A percentile compares a stretch with the other conserved stretches of the same genome.
Evolutionary conservation across 2,888 invertebrate species (phyloP).

Genomic region (Phyllotreta striolata): DNA sequence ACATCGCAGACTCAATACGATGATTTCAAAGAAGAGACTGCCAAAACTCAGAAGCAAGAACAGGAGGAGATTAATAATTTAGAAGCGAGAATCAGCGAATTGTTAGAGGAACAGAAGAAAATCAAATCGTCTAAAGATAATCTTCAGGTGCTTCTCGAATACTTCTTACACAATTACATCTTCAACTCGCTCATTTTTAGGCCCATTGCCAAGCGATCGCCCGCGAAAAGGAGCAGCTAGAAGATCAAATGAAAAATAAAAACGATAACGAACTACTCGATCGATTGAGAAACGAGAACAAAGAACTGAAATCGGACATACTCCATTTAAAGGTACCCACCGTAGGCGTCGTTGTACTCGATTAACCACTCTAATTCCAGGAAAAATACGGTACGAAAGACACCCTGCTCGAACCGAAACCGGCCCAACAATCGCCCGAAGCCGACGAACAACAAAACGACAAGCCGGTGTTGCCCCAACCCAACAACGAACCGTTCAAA

Average conservation of each 20-base stretch:
- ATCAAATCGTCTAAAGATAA: constrained; percentile 55
- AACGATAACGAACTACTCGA: constrained; percentile 52
- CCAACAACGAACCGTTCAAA: constrained; percentile 39
- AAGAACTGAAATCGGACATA: constrained; percentile 52
- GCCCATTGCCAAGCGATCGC: constrained; percentile 55
- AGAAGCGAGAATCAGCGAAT: constrained; percentile 61
- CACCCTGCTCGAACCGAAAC: constrained; percentile 39
- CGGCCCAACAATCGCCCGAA: constrained; percentile 12
- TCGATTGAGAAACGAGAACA: constrained; percentile 52
- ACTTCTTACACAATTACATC: constrained; percentile 24
- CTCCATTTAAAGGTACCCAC: constrained; percentile 48
- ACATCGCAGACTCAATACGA: constrained; percentile 63
- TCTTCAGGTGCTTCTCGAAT: constrained; percentile 57
- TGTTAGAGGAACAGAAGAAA: constrained; percentile 63
- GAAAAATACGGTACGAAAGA: constrained; percentile 42
- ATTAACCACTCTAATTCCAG: constrained; percentile 33
- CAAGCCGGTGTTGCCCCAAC: constrained; percentile 43
- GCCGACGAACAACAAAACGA: constrained; percentile 38
- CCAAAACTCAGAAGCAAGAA: constrained; percentile 62
- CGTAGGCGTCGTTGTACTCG: not conserved
- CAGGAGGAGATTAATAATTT: constrained; percentile 62
- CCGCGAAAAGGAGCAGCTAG: constrained; percentile 56
- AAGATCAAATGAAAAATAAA: constrained; percentile 50
- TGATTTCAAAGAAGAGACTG: constrained; percentile 63
- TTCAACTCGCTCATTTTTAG: constrained; percentile 46